phyloP scores from a whole-genome alignment of 2,113 vertebrate genomes.

The Tetraodon nigroviridis region DNA sequence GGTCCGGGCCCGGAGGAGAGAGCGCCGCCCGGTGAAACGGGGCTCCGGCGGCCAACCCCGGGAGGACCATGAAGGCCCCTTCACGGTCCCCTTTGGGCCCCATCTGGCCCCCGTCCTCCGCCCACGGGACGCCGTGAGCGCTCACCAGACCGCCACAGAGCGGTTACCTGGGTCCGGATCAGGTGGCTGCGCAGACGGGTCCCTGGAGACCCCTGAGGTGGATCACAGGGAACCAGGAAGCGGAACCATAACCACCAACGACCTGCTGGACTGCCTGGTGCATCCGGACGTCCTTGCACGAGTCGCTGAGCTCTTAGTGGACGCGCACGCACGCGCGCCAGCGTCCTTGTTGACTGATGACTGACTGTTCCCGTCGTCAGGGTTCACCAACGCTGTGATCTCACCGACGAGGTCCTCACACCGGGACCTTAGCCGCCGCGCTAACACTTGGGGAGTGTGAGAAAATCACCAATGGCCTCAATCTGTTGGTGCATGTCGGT shows the following conservation, averaged over 20 bases:
- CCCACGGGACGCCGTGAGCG: conserved; percentile 2
- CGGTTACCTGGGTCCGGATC: background rate
- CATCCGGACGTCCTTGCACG: conserved; percentile 80
- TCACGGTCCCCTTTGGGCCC: conserved; percentile 72
- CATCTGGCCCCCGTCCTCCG: conserved; percentile 77
- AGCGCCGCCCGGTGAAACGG: conserved; percentile 40
- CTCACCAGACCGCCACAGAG: background rate
- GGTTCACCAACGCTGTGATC: conserved; percentile 7
- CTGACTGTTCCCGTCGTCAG: no score
- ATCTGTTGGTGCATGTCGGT: no score
- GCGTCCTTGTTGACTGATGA: no score
- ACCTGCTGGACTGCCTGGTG: conserved; percentile 86
- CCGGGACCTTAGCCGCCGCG: background rate
- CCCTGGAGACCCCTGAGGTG: background rate
- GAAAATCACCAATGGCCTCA: no score
- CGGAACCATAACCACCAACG: conserved; percentile 79
- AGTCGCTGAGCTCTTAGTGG: conserved; percentile 81
- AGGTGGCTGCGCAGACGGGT: background rate
- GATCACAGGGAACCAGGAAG: background rate
- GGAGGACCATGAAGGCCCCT: background rate
- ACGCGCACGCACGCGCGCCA: no score
- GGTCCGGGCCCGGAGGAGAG: background rate
- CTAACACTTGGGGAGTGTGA: background rate
- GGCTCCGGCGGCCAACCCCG: conserved; percentile 42
- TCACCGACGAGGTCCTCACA: conserved; percentile 6